phyloP scores from a whole-genome alignment of 2,113 vertebrate genomes.

The Trichechus manatus region DNA sequence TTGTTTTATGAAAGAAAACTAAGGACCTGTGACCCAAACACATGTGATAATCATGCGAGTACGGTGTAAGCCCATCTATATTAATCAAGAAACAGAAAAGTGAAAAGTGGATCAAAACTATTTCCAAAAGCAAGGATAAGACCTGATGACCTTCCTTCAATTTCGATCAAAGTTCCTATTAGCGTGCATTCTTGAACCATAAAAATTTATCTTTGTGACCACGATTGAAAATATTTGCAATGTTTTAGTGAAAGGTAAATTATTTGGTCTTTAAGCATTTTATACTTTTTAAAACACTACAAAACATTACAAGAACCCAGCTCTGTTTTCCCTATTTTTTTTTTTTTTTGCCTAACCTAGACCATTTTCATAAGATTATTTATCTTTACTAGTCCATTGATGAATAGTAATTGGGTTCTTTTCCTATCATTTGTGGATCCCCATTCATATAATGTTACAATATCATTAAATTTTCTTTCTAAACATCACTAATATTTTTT shows the following conservation, averaged over 20 bases:
- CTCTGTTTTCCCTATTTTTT: slow-evolving; percentile 18
- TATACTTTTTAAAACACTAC: slow-evolving; percentile 21
- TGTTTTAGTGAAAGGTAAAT: slow-evolving; percentile 43
- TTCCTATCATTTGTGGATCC: slow-evolving; percentile 78
- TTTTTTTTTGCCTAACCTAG: slow-evolving; percentile 70
- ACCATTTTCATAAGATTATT: slow-evolving; percentile 71
- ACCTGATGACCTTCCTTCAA: not conserved
- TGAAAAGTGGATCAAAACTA: not conserved
- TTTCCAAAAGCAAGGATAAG: not conserved
- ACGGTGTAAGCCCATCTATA: not conserved
- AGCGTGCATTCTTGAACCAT: not conserved
- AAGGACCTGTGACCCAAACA: not conserved
- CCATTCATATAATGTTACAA: slow-evolving; percentile 81
- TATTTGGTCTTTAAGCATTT: not conserved
- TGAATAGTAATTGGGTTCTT: slow-evolving; percentile 78
- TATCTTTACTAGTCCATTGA: slow-evolving; percentile 61
- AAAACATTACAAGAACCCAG: slow-evolving; percentile 19
- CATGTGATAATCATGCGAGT: not conserved
- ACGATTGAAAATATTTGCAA: slow-evolving; percentile 2
- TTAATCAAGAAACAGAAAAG: not conserved
- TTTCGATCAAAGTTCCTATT: not conserved
- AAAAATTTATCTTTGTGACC: not conserved
- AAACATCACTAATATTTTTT: slow-evolving; percentile 83
- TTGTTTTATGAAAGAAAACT: slow-evolving; percentile 39
- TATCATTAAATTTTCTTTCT: slow-evolving; percentile 81